Base-by-base conservation (phyloP, 2,888 invertebrate genomes). In the Gerris lacustris region DNA sequence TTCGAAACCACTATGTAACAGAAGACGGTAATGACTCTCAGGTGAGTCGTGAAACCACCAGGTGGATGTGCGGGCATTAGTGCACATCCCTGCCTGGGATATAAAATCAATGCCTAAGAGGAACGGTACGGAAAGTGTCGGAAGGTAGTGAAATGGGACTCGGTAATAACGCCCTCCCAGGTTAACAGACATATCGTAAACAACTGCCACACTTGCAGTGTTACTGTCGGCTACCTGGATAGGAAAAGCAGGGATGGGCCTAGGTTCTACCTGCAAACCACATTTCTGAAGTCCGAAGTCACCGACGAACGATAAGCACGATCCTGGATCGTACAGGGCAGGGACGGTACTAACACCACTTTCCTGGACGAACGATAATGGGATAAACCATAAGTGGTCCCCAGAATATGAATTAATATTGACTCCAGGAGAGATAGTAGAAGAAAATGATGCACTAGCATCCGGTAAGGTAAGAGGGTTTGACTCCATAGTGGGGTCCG, bases 181-280 rank as follows among this genome's bases (percentile, higher is more conserved):
- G 31, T 11, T 64, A 69, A 69, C 44, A 18, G 43, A 45, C 43
- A 69, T 44, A 5, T 44, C 44, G 45, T 18, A 66, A 2, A 47
- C 9, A 64, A 43, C 31, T 11, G 43, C 44, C 45, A 69, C 45
- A n/a, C 47, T 63, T 44, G 64, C 45, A n/a, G 31, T 47, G 15
- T 64, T 64, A 18, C 69, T 66, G 15, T 69, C 66, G 6, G 69
- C 69, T 47, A 69, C 66, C 45, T 45, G 69, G 31, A 66, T 66
- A 15, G 44, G 63, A 44, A 69, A 69, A 31, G 31, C 31, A 31
- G 31, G 31, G 31, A 31, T 31, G 31, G 31, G 4, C 31, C 31
- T 31, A 7, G 69, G 66, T 43, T 15, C 45, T 9, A 66, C n/a
- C 4, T 31, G 15, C 6, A 6, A 63, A 64, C 45, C 11, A 31